Evolutionary conservation across 1,140 invertebrate species (phyloP).

Genomic region (Philotrypesis tridentata): DNA sequence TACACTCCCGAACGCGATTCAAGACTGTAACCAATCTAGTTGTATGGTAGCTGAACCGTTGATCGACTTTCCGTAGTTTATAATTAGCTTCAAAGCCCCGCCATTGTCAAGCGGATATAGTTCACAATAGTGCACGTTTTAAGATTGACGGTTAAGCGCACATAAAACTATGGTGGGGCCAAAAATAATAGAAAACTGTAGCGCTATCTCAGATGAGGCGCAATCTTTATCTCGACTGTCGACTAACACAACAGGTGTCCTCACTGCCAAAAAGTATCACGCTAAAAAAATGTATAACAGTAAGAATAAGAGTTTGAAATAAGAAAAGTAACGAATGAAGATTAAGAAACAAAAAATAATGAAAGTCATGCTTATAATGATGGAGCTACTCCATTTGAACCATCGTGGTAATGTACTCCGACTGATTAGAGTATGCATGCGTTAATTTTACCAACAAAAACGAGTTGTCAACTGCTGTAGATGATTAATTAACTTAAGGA

Average conservation of each 20-base stretch:
- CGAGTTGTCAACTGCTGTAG: conserved; percentile 69
- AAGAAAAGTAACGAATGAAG: conserved; percentile 18
- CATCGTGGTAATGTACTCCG: conserved; percentile 60
- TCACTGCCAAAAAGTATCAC: conserved; percentile 70
- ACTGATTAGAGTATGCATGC: conserved; percentile 67
- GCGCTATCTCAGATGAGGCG: conserved; percentile 30
- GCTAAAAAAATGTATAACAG: conserved; percentile 57
- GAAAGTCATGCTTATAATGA: conserved; percentile 58
- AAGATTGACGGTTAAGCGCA: conserved; percentile 54
- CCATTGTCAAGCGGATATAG: not conserved
- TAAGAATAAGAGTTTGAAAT: conserved; percentile 32
- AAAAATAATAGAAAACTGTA: conserved; percentile 51
- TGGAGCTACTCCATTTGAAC: conserved; percentile 53
- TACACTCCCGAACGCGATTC: conserved; percentile 63
- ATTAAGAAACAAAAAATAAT: conserved; percentile 42
- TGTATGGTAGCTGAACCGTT: conserved; percentile 58
- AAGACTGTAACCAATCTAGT: conserved; percentile 68
- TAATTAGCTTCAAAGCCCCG: not conserved
- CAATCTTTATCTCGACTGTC: conserved; percentile 43
- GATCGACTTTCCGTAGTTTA: conserved; percentile 45
- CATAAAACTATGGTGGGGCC: conserved; percentile 67
- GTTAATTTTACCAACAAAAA: conserved; percentile 66
- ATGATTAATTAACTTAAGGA: conserved; percentile 72
- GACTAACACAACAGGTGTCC: conserved; percentile 62
- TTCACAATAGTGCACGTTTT: conserved; percentile 34